Base-by-base conservation (phyloP, 2,888 invertebrate genomes). In the Isoperla grammatica region DNA sequence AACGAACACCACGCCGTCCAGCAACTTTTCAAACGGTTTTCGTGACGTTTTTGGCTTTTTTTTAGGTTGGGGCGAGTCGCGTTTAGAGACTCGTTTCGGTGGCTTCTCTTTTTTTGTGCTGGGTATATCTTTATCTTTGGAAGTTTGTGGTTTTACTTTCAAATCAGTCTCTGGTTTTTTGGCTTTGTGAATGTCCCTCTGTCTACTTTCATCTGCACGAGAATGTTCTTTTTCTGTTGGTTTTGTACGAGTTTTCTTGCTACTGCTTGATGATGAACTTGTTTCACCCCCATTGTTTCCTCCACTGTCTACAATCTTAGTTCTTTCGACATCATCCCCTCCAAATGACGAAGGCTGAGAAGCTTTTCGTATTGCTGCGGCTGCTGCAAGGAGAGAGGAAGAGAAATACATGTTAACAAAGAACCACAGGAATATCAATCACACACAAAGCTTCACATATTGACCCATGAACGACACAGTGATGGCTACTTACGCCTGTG, bases 1-100 rank as follows among this genome's bases (percentile, higher is more conserved):
- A n/a, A 86, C 88, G 70, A 94, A 80, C 60, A 83, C 81, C 2
- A 89, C 89, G 56, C 80, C 85, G 11, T 78, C 73, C 65, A 94
- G 73, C 29, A 89, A 70, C 65, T 79, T 72, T 62, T 77, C 71
- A 65, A 85, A 87, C 1, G 81, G 81, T 68, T 76, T 79, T 12
- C 64, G 65, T 22, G 62, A 61, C 35, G 11, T 12, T 50, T 46
- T 62, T 23, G 57, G 35, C 46, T 58, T 63, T 19, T 48, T 57
- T 56, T 63, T 19, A 4, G 57, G 50, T 9, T 42, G 22, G 1
- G 39, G 57, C 19, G 48, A 39, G 11, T 15, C 17, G 22, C 13
- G 8, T 6, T 19, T 29, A 40, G 48, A 22, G 46, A 29, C 19
- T 50, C 49, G 39, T 20, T 37, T 57, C 13, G 20, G 13, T 37